Evolutionary conservation across 1,140 invertebrate genomes (phyloP).

Genomic region (Littorina saxatilis): DNA sequence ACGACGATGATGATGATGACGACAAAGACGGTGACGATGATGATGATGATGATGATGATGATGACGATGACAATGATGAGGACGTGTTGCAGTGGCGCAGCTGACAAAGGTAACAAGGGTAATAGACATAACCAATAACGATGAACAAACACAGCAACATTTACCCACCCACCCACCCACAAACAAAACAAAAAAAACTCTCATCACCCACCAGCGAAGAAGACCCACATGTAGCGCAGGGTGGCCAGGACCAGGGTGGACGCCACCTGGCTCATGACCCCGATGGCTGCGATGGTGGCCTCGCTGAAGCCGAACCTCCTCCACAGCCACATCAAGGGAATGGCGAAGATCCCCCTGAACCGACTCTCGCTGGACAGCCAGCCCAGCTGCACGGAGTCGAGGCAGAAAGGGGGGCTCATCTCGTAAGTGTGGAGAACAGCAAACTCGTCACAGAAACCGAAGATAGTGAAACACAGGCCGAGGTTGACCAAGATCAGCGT

Average conservation of each 20-base stretch:
- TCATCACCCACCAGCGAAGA: not conserved
- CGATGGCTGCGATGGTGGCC: conserved; percentile 5
- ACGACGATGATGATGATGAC: too few species aligned
- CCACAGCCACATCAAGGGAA: conserved; percentile 4
- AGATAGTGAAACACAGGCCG: not conserved
- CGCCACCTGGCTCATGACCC: not conserved
- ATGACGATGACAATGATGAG: not conserved
- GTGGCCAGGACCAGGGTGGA: not conserved
- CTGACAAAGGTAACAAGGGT: not conserved
- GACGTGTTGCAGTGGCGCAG: not conserved
- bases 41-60: not conserved
- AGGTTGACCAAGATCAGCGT: conserved; percentile 2
- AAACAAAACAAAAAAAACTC: too few species aligned
- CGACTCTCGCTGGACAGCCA: not conserved
- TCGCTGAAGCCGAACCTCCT: not conserved
- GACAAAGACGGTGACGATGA: too few species aligned
- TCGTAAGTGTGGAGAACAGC: not conserved
- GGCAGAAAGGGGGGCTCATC: conserved; percentile 13
- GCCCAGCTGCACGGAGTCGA: not conserved
- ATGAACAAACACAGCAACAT: not conserved
- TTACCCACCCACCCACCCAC: not conserved
- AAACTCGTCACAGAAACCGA: not conserved
- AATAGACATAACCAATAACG: not conserved
- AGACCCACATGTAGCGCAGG: not conserved
- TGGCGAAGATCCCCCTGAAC: not conserved